phyloP scores from a whole-genome alignment of 1,140 invertebrate species.

The Eriosoma lanigerum region DNA sequence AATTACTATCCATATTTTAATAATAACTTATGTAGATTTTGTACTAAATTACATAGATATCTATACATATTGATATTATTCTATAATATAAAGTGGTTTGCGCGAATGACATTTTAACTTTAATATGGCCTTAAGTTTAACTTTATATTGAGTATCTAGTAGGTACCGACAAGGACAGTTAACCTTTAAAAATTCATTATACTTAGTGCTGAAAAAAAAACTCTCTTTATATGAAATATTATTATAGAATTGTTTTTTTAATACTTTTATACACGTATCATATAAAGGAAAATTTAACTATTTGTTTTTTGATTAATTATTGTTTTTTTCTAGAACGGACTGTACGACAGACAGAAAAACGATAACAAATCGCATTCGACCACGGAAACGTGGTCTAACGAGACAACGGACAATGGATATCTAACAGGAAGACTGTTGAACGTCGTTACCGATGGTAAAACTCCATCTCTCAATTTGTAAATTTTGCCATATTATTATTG shows the following conservation, averaged over 20 bases:
- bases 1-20: too few relatives aligned
- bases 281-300: too few relatives aligned
- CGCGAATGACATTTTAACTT: neutral
- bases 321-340: conserved; percentile 13
- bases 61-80: too few relatives aligned
- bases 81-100: too few relatives aligned
- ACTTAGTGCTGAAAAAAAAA: too few relatives aligned
- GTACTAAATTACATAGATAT: too few relatives aligned
- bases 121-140: neutral
- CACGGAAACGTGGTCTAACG: conserved; percentile 43
- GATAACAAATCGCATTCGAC: conserved; percentile 33
- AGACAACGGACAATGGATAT: conserved; percentile 38
- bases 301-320: too few relatives aligned
- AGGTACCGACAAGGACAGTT: neutral
- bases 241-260: too few relatives aligned
- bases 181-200: neutral
- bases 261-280: too few relatives aligned
- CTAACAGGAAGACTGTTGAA: conserved; percentile 28
- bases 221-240: too few relatives aligned
- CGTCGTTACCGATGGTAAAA: conserved; percentile 44
- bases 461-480: conserved; percentile 25
- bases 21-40: too few relatives aligned
- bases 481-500: neutral
- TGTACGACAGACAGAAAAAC: conserved; percentile 8
- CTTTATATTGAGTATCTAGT: neutral